phyloP scores from a whole-genome alignment of 2,888 invertebrate genomes.

The Pandemis corylana region DNA sequence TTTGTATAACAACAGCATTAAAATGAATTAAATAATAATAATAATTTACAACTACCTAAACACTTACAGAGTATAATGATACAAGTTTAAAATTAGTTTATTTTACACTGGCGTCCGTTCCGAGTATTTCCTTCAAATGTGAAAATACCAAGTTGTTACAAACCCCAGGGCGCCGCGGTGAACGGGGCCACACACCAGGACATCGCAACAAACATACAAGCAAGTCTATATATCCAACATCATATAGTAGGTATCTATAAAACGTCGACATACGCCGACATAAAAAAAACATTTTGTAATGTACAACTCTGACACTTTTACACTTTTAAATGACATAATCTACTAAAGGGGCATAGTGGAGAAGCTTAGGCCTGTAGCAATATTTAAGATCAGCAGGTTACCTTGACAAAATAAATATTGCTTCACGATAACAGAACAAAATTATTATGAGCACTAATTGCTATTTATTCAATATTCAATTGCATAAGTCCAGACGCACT shows the following conservation, averaged over 20 bases:
- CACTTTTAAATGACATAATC: conserved; percentile 5
- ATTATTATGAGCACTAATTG: neutral
- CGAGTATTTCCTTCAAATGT: neutral
- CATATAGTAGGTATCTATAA: conserved; percentile 31
- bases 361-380: conserved; percentile 30
- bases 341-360: conserved; percentile 16
- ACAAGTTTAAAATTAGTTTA: conserved; percentile 33
- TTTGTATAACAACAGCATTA: conserved; percentile 18
- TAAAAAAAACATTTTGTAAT: conserved; percentile 28
- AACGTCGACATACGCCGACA: conserved; percentile 29
- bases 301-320: conserved; percentile 37
- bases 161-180: neutral
- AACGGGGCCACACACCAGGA: neutral
- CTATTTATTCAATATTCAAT: conserved; percentile 4
- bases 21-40: conserved; percentile 23
- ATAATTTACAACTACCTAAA: conserved; percentile 41
- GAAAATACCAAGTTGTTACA: neutral
- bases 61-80: conserved; percentile 39
- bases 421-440: conserved; percentile 1
- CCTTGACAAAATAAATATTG: conserved; percentile 9
- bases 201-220: conserved; percentile 31
- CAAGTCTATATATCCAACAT: conserved; percentile 31
- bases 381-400: neutral
- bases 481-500: conserved; percentile 12
- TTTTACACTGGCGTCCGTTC: conserved; percentile 24